A percentile compares a stretch with the other conserved stretches of the same genome.
Evolutionary conservation across 2,797 vertebrate genomes (phyloP).

Genomic region (Tiaroga cobitis): DNA sequence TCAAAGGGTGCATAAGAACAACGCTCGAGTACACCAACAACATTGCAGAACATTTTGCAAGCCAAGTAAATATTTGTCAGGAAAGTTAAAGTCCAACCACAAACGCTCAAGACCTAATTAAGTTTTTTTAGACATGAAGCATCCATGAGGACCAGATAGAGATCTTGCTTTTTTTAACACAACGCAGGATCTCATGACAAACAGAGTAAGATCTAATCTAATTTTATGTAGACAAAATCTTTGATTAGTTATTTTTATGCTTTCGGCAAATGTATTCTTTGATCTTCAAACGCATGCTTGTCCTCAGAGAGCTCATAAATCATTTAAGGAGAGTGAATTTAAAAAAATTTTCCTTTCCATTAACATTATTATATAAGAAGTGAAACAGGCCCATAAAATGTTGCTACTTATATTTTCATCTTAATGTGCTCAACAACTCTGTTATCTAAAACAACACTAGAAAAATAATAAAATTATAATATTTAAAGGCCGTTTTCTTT

Average conservation of each 20-base stretch:
- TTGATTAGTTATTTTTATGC: not conserved
- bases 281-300: not conserved
- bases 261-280: not conserved
- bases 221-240: not conserved
- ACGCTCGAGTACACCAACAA: not conserved
- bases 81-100: slow-evolving; percentile 72
- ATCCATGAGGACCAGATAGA: no score
- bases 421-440: not conserved
- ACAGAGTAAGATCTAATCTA: not conserved
- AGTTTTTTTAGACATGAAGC: not conserved
- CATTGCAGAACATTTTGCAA: slow-evolving; percentile 56
- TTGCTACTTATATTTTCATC: no score
- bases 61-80: slow-evolving; percentile 87
- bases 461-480: not conserved
- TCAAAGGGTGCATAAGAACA: slow-evolving; percentile 38
- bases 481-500: not conserved
- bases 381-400: not conserved
- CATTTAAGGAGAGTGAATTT: not conserved
- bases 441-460: no score
- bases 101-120: slow-evolving; percentile 42
- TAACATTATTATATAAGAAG: not conserved
- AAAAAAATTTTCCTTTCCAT: not conserved
- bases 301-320: not conserved
- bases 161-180: no score
- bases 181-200: not conserved